Base-by-base conservation (phyloP, 2,113 vertebrate genomes). In the Pipa parva region DNA sequence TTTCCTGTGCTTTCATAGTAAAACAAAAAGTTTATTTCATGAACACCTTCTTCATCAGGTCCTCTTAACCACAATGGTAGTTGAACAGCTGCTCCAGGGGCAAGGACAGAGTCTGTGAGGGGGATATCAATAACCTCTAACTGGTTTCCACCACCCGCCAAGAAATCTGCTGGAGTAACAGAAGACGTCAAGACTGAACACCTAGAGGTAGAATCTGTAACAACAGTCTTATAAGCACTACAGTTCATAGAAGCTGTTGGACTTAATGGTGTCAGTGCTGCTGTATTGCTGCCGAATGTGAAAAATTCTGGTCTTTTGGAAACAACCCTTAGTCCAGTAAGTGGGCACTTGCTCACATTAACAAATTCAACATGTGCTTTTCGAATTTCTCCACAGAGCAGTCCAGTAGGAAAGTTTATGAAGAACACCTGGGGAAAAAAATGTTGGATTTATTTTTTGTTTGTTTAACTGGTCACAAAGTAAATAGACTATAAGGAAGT, bases 1-100 rank as follows among this genome's bases (percentile, higher is more conserved):
- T 85, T 94, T 78, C 91, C 87, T 76, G 88, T 76, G 80, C 91
- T 91, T 80, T 98, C 92, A 1, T 98, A 99, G 75, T 98, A 98
- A 85, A 99, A 99, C 22, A 99, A 85, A 78, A 98, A 97, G 78
- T 95, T 94, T 82, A 99, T 98, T 85, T 99, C 96, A 73, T 99
- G 97, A 64, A 99, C 97, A 17, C 97, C 97, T 80, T 99, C 96
- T 74, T 87, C 87, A 77, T 99, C 97, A 12, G 97, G 96, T 46
- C 97, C 97, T 57, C 95, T 82, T 71, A 99, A 84, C 97, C 97
- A 99, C 75, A 99, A 89, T 1, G 97, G 97, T 20, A 99, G 84
- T 80, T 96, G 95, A 28, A 90, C 83, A 25, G 95, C 93, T 76
- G 92, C 83, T 27, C 95, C 96, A 0, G 97, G 95, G n/a, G 86